phyloP scores from a whole-genome alignment of 2,113 vertebrate species.

The Procapra przewalskii region DNA sequence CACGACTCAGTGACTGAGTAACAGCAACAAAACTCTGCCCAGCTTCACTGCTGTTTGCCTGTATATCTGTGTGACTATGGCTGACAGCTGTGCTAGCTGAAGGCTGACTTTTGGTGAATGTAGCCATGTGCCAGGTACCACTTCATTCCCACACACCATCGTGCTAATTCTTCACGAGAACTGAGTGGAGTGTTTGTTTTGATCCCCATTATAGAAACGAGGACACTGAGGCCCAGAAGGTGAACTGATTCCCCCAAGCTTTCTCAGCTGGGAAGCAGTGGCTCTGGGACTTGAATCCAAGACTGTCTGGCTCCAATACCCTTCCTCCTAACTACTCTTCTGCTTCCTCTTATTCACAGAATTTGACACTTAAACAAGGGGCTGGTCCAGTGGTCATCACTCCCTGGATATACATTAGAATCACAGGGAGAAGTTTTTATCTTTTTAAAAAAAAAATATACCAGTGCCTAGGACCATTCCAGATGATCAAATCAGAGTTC shows the following conservation, averaged over 20 bases:
- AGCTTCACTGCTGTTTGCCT: background rate
- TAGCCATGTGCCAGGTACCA: background rate
- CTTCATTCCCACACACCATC: background rate
- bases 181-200: fast-evolving
- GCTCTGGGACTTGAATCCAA: background rate
- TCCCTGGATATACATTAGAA: background rate
- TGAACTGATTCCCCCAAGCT: background rate
- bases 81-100: background rate
- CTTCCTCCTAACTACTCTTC: background rate
- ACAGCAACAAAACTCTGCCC: background rate
- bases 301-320: background rate
- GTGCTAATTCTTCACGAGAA: background rate
- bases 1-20: background rate
- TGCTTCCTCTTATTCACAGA: background rate
- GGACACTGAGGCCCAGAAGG: background rate
- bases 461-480: background rate
- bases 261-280: background rate
- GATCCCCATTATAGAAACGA: background rate
- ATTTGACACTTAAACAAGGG: background rate
- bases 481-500: background rate
- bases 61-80: background rate
- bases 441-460: background rate
- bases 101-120: background rate
- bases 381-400: fast-evolving
- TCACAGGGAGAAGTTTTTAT: background rate